Base-by-base conservation (phyloP, 2,888 invertebrate genomes). In the Stenoptilia bipunctidactyla region DNA sequence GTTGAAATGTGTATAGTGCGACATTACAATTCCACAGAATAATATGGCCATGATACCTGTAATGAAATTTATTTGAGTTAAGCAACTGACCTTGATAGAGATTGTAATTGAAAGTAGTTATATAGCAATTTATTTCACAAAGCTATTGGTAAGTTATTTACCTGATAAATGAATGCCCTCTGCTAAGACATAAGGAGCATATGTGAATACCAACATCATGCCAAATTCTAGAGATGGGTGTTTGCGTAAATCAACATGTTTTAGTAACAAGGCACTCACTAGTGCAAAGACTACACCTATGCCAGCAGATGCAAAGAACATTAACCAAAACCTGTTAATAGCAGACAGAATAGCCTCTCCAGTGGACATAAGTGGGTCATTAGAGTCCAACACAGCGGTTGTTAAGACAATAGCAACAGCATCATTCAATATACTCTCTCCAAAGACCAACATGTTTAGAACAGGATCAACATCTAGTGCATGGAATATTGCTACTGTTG, bases 21-120 rank as follows among this genome's bases (percentile, higher is more conserved):
- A 98, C 99, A 99, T 99, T 1, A 98, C 97, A 61, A 99, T 96
- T 5, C 98, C 99, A 82, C 97, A 97, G 70, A 98, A 98, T 52
- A 99, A 79, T 59, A 99, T 99, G 5, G 99, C 98, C 98, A 99
- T 99, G 44, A 99, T 99, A 45, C 98, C 96, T 90, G 85, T 55
- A 37, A 13, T 15, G 12, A 4, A 37, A 37, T 13, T 3, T 27
- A 13, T 14, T 25, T 12, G 10, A 37, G 20, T 10, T 8, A 4
- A 15, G n/a, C 13, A 20, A 20, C 8, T 20, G 20, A 20, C 20
- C 20, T 20, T 20, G 20, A 20, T 8, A 20, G 8, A 5, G 8
- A 20, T 8, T 5, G 3, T 20, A 20, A 5, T 20, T 20, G 20
- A 20, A 20, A 20, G 20, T 20, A 5, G 3, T 20, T 20, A 20